These are phyloP conservation scores for Procambarus virginalis DNA, from an alignment of 1,140 invertebrate species.

Conservation along the genomic window DNA sequence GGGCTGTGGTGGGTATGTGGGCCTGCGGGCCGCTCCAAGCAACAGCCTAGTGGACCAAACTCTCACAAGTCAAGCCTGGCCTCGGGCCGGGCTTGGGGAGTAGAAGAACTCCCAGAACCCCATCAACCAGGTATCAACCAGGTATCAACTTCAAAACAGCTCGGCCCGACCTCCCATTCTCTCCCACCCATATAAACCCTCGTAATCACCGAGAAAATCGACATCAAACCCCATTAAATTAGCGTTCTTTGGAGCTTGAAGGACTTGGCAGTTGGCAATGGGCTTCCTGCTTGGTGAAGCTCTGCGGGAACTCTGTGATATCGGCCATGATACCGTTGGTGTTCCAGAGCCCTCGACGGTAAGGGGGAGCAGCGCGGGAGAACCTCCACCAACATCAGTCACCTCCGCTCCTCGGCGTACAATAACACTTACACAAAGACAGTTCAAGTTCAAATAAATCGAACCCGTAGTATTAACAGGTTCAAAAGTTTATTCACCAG, in stretches of 20 bases:
- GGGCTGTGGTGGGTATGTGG: too few relatives aligned
- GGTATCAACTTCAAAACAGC: neutral
- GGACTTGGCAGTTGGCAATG: conserved; percentile 34
- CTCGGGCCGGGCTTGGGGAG: too few relatives aligned
- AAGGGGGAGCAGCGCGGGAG: conserved; percentile 6
- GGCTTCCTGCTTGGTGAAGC: conserved; percentile 7
- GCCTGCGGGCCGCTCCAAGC: too few relatives aligned
- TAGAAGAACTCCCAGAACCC: too few relatives aligned
- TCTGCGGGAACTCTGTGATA: conserved; percentile 33
- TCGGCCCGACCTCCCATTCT: neutral
- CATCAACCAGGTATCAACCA: too few relatives aligned
- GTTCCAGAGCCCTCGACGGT: conserved; percentile 8
- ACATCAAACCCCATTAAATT: conserved; percentile 66
- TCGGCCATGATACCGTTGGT: conserved; percentile 47
- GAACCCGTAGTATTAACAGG: neutral
- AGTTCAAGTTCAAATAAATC: neutral
- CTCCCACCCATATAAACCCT: conserved; percentile 6
- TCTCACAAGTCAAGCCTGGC: too few relatives aligned
- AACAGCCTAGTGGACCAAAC: too few relatives aligned
- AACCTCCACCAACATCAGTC: neutral
- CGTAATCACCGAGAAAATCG: conserved; percentile 55
- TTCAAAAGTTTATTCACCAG: neutral
- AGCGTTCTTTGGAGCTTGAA: conserved; percentile 55
- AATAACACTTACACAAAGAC: neutral
- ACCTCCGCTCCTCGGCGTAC: neutral